Base-by-base conservation (phyloP, 1,140 invertebrate species). In the Bactericera cockerelli region DNA sequence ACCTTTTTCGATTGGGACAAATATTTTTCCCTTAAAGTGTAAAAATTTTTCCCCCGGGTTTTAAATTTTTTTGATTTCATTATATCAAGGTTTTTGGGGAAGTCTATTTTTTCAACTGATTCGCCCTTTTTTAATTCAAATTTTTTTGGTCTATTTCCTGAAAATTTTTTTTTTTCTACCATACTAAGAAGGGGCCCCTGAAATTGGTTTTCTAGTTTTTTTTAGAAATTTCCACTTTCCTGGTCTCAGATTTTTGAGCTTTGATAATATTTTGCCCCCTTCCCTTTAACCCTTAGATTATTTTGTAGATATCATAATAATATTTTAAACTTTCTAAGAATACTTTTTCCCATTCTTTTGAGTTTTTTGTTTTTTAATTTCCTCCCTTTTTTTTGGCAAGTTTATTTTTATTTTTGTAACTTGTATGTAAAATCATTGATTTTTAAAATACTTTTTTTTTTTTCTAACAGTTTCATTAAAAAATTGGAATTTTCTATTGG, bases 401-500 rank as follows among this genome's bases (percentile, higher is more conserved):
- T 49, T 49, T 49, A n/a, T 49, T 49, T 49, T 49, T 49, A 49
- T 19, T 10, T 49, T 49, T n/a, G 42, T 49, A 10, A 49, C 42
- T 49, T 8, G 42, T 19, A n/a, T 49, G 42, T 19, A 49, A 22
- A 4, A 49, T 49, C 42, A n/a, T 49, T 49, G 63, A 59, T 0
- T 79, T 72, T 63, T n/a, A 49, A n/a, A 49, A 49, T 10, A 49
- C 22, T 49, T n/a, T 78, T 71, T 67, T 85, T 83, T 1, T 73
- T 73, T 19, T 77, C 71, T 24, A 87, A 67, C 57, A 86, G 70
- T 54, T 81, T 76, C 24, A 78, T 68, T 3, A 86, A 67, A 53
- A 83, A 81, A 3, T 76, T 75, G 16, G 79, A 76, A 22, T 77
- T 77, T 61, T 86, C 81, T 14, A 87, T 66, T 10, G 81, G 85